Percentiles rank a stretch among this genome's conserved stretches.
phyloP scores from a whole-genome alignment of 1,140 invertebrate genomes.

The Papilio machaon region DNA sequence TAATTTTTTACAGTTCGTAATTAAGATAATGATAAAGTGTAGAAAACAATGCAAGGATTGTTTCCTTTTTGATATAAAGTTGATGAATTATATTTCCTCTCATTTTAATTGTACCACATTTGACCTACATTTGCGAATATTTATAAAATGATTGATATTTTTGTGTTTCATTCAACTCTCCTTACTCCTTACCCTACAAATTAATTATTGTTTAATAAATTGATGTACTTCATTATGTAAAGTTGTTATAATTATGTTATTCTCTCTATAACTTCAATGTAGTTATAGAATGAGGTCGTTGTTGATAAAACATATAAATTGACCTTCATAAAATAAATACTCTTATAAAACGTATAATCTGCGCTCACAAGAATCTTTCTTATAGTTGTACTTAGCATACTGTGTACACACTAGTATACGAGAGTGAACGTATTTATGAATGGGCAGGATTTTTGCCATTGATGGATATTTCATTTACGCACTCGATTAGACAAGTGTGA shows the following conservation, averaged over 20 bases:
- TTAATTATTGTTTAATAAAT: no score
- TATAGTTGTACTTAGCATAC: background rate
- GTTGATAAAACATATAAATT: background rate
- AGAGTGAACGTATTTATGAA: background rate
- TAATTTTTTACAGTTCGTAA: slow-evolving; percentile 71
- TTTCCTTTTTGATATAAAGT: slow-evolving; percentile 80
- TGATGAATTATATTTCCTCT: slow-evolving; percentile 77
- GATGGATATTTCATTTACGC: background rate
- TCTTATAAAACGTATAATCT: background rate
- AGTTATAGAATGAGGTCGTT: background rate
- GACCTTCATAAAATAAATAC: background rate
- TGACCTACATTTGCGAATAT: slow-evolving; percentile 81
- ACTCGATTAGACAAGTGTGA: background rate
- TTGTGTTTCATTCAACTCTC: slow-evolving; percentile 67
- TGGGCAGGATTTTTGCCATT: background rate
- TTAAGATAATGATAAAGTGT: slow-evolving; percentile 78
- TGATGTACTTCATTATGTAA: background rate
- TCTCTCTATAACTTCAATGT: background rate
- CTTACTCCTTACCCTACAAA: background rate
- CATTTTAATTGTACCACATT: slow-evolving; percentile 81
- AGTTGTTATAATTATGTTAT: background rate
- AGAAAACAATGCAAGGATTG: slow-evolving; percentile 76
- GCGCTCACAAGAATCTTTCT: background rate
- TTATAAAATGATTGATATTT: slow-evolving; percentile 79
- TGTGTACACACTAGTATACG: background rate